Evolutionary conservation across 1,140 invertebrate genomes (phyloP).

Genomic region (Thrips palmi): DNA sequence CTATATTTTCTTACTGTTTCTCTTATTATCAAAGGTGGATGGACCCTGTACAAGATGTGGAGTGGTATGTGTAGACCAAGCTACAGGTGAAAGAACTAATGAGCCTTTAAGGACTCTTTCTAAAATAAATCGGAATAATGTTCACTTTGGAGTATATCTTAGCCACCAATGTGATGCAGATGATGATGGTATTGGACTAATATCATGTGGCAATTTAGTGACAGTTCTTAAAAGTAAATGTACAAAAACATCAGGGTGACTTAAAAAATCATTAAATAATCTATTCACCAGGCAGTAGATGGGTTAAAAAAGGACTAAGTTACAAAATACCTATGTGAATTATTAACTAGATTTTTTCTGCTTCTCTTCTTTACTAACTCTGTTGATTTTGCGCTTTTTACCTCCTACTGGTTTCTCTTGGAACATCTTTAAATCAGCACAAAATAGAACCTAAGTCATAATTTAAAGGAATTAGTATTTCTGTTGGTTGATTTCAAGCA

Average conservation of each 20-base stretch:
- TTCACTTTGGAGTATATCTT: too few relatives aligned
- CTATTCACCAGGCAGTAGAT: too few relatives aligned
- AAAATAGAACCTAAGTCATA: slow-evolving; percentile 43
- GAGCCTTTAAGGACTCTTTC: slow-evolving; percentile 76
- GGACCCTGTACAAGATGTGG: slow-evolving; percentile 74
- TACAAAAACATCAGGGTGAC: too few relatives aligned
- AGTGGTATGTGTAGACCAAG: slow-evolving; percentile 86
- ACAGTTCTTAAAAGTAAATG: too few relatives aligned
- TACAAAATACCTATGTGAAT: too few relatives aligned
- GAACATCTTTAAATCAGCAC: slow-evolving; percentile 53
- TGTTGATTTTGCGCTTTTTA: slow-evolving; percentile 8
- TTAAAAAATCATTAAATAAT: too few relatives aligned
- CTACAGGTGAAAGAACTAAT: slow-evolving; percentile 53
- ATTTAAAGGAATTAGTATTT: background rate
- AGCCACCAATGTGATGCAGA: too few relatives aligned
- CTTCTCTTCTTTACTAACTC: background rate
- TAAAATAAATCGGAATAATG: too few relatives aligned
- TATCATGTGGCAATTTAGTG: too few relatives aligned
- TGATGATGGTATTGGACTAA: too few relatives aligned
- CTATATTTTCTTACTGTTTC: slow-evolving; percentile 14
- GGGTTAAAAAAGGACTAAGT: too few relatives aligned
- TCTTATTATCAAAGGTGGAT: slow-evolving; percentile 35
- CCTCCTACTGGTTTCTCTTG: slow-evolving; percentile 19
- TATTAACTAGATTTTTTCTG: too few relatives aligned
- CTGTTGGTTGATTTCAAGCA: background rate